phyloP scores from a whole-genome alignment of 2,888 invertebrate genomes.

The Hyposoter dolosus region DNA sequence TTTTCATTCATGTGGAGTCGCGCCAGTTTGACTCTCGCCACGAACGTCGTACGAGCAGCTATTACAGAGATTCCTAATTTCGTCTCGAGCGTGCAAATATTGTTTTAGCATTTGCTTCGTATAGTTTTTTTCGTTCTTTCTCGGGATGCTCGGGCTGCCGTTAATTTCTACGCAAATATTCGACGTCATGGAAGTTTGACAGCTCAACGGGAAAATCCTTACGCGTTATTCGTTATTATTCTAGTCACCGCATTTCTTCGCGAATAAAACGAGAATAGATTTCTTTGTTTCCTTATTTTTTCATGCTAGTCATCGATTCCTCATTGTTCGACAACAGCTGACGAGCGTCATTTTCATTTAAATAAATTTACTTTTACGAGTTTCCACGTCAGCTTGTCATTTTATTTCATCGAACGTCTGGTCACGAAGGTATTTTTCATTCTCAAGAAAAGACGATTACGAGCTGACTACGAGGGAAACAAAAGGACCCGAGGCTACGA shows the following conservation, averaged over 20 bases:
- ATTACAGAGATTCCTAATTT: constrained; percentile 54
- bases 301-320: not conserved
- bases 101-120: constrained; percentile 3
- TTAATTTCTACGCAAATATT: not conserved
- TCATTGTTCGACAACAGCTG: not conserved
- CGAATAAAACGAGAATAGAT: not conserved
- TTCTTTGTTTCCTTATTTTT: not conserved
- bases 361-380: not conserved
- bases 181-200: constrained; percentile 8
- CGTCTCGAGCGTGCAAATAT: constrained; percentile 32
- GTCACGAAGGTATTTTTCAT: not conserved
- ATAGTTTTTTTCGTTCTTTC: not conserved
- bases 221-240: not conserved
- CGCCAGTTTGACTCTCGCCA: constrained; percentile 64
- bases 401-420: not conserved
- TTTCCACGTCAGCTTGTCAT: not conserved
- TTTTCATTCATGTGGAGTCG: constrained; percentile 77
- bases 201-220: constrained; percentile 1
- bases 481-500: not conserved
- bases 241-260: not conserved
- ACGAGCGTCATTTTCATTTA: not conserved
- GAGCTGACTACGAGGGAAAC: not conserved
- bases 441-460: not conserved
- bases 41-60: constrained; percentile 4
- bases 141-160: not conserved